Conservation (phyloP, 2,797 vertebrate species). For the Gymnopithys bicolor region DNA sequence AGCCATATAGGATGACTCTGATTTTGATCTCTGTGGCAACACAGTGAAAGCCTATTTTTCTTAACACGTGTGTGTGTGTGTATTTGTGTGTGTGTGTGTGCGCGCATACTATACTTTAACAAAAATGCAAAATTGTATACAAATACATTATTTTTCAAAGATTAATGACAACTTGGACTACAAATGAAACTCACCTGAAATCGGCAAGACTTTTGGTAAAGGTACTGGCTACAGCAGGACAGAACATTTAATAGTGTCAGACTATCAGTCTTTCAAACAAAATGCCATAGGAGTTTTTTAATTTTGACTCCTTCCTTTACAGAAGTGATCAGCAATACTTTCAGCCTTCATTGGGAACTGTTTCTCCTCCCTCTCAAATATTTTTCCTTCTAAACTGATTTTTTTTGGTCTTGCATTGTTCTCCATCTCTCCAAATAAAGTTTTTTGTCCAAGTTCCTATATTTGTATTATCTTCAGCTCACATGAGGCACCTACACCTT, state of each 20-base stretch:
- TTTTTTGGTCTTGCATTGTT: not conserved
- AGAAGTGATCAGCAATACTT: not conserved
- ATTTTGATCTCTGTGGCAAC: not conserved
- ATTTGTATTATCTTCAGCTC: not conserved
- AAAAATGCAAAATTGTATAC: not conserved
- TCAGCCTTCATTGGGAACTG: not conserved
- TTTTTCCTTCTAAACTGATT: not conserved
- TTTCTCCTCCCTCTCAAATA: not conserved
- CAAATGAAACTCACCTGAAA: not conserved
- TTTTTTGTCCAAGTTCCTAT: not conserved
- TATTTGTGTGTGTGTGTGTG: accelerated
- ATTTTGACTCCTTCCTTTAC: not conserved
- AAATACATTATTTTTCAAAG: not conserved
- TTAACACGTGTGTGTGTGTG: accelerated
- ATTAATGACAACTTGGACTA: not conserved
- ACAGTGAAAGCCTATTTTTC: not conserved
- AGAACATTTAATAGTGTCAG: not conserved
- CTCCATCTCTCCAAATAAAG: not conserved
- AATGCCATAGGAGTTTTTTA: not conserved
- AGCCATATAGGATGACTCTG: not conserved
- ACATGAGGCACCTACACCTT: not conserved
- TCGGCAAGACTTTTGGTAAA: not conserved
- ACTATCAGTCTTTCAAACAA: not conserved
- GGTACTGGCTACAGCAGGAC: not conserved
- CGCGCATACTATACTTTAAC: not conserved